A percentile compares a stretch with the other conserved stretches of the same genome.
phyloP scores from a whole-genome alignment of 2,113 vertebrate genomes.

The Lophura nycthemera region DNA sequence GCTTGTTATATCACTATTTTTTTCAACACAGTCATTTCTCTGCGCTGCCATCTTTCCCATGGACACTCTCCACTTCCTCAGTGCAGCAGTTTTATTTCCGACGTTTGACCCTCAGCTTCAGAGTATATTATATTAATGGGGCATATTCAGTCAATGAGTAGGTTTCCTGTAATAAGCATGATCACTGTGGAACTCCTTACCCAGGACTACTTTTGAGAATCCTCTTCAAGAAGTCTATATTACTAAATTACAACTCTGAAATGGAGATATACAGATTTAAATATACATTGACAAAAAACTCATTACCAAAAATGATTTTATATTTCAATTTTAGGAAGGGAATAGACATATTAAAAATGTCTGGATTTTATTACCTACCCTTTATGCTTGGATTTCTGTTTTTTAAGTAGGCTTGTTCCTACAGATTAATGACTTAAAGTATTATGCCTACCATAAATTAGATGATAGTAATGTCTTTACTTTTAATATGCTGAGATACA shows the following conservation, averaged over 20 bases:
- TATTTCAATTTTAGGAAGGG: neutral
- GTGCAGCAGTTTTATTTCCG: neutral
- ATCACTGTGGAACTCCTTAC: neutral
- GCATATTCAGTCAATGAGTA: neutral
- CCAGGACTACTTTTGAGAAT: neutral
- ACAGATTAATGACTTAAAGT: neutral
- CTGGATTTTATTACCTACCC: neutral
- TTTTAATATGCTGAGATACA: neutral
- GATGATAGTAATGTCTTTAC: neutral
- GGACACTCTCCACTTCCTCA: neutral
- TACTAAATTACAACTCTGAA: neutral
- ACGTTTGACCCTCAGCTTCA: neutral
- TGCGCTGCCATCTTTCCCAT: neutral
- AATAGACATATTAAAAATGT: neutral
- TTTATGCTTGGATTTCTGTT: neutral
- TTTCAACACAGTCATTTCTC: neutral
- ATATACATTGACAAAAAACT: neutral
- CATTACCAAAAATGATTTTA: neutral
- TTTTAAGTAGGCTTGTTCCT: neutral
- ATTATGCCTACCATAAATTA: neutral
- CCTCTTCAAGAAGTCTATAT: neutral
- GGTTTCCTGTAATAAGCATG: neutral
- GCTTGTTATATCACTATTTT: neutral
- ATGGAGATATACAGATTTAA: neutral
- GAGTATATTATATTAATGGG: neutral